phyloP scores from a whole-genome alignment of 2,113 vertebrate genomes.

The Hippolais icterina region DNA sequence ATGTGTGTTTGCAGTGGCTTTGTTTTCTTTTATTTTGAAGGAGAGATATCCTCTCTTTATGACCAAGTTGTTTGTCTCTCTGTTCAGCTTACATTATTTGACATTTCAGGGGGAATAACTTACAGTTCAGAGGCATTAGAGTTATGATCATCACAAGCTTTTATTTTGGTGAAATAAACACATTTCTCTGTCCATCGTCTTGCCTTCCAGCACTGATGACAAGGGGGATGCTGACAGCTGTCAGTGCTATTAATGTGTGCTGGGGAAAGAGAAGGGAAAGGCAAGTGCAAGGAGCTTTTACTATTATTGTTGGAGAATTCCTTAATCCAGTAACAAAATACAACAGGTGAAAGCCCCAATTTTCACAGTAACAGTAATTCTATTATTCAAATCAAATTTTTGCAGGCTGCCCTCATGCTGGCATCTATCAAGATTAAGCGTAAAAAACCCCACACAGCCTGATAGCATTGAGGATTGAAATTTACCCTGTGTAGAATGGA shows the following conservation, averaged over 20 bases:
- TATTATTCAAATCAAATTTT: not conserved
- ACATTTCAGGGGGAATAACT: not conserved
- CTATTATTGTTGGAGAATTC: not conserved
- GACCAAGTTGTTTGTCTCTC: not conserved
- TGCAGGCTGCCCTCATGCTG: not conserved
- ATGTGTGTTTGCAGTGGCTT: not conserved
- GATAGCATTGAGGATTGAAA: not conserved
- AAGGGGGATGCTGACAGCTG: not conserved
- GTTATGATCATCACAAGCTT: conserved; percentile 1
- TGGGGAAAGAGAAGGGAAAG: not conserved
- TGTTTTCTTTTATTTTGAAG: not conserved
- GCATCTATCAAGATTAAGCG: not conserved
- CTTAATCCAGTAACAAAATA: not conserved
- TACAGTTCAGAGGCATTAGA: conserved; percentile 20
- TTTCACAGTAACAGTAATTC: not conserved
- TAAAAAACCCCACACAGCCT: not conserved
- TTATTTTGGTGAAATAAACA: conserved; percentile 35
- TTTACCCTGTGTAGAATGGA: not conserved
- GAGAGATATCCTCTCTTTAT: not conserved
- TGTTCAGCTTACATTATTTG: not conserved
- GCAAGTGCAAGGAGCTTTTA: not conserved
- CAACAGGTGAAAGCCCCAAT: not conserved
- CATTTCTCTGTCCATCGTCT: not conserved
- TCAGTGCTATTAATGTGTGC: not conserved
- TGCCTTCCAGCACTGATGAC: not conserved